Evolutionary conservation across 2,888 invertebrate species (phyloP), one percentile per base, ranked within the genome.

Genomic region (Artemia sinica): DNA sequence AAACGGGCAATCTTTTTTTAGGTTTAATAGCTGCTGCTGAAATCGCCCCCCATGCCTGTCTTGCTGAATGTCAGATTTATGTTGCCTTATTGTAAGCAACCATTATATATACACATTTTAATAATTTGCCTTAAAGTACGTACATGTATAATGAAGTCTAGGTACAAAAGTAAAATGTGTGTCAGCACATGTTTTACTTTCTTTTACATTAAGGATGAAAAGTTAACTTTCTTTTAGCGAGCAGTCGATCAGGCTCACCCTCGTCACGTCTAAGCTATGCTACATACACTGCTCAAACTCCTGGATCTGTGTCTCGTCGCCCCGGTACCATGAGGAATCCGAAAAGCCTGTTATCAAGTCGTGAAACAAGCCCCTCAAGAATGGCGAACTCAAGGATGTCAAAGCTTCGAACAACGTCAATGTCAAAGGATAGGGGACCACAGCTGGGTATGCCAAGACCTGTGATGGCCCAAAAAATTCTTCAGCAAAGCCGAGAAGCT

Each of bases 221-320:
- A 52, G 63, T 70, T 69, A 65, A 68, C 70, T 69, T 71, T 70
- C 71, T 76, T 78, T 49, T 80, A 92, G 92, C 96, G 9, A 89
- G 91, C 67, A 94, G 94, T 74, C 83, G 96, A 63, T 93, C 93
- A 7, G 91, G 91, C 68, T 95, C 95, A 0, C 95, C 96, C 0
- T 90, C 92, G 70, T 90, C 93, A 0, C 85, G 91, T 72, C 79
- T 87, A 72, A 85, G 85, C 70, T 89, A 89, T 75, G 82, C 85
- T 70, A 86, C 85, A 41, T 84, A 84, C 74, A 79, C 73, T 10
- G 72, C 75, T n/a, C 58, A 58, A 18, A 58, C 58, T 10, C 58
- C 58, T 58, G 18, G 14, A 14, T 58, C 58, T 58, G 58, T 18
- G 8, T 58, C 58, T 14, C n/a, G 58, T n/a, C 58, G 58, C 18